These are phyloP conservation scores for Centropus bengalensis DNA, from an alignment of 2,113 vertebrate genomes.

Conservation along the genomic window DNA sequence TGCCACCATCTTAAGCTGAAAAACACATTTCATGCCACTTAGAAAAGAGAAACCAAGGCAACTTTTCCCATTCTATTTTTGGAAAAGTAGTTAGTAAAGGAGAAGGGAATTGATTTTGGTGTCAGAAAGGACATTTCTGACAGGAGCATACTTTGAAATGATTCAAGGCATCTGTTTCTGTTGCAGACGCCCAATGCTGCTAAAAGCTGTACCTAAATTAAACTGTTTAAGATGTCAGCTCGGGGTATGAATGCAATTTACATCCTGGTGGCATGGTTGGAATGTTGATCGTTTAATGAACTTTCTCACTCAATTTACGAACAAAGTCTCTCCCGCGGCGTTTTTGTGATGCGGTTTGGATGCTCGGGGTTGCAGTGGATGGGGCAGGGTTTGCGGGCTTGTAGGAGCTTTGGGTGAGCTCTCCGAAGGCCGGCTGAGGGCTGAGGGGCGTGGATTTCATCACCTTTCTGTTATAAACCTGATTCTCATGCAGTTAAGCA, in stretches of 20 bases:
- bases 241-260: slow-evolving; percentile 67
- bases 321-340: slow-evolving; percentile 4
- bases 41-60: slow-evolving; percentile 46
- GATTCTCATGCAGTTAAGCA: accelerated
- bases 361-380: not conserved
- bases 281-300: slow-evolving; percentile 69
- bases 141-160: slow-evolving; percentile 77
- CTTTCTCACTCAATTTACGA: slow-evolving; percentile 52
- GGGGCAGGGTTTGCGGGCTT: not conserved
- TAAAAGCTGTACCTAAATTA: slow-evolving; percentile 77
- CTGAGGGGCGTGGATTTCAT: accelerated
- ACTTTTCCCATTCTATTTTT: slow-evolving; percentile 54
- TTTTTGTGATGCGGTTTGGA: not conserved
- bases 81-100: slow-evolving; percentile 63
- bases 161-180: slow-evolving; percentile 79
- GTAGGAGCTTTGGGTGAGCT: not conserved
- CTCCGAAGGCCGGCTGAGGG: accelerated
- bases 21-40: slow-evolving; percentile 51
- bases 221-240: slow-evolving; percentile 79
- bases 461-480: accelerated
- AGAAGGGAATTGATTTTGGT: slow-evolving; percentile 76
- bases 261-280: slow-evolving; percentile 57
- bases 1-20: slow-evolving; percentile 20
- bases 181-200: slow-evolving; percentile 63
- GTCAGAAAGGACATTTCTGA: slow-evolving; percentile 75